Evolutionary conservation across 2,797 vertebrate genomes (phyloP), one percentile per base, ranked within the genome.

Genomic region (Schizopygopsis malacanthus): DNA sequence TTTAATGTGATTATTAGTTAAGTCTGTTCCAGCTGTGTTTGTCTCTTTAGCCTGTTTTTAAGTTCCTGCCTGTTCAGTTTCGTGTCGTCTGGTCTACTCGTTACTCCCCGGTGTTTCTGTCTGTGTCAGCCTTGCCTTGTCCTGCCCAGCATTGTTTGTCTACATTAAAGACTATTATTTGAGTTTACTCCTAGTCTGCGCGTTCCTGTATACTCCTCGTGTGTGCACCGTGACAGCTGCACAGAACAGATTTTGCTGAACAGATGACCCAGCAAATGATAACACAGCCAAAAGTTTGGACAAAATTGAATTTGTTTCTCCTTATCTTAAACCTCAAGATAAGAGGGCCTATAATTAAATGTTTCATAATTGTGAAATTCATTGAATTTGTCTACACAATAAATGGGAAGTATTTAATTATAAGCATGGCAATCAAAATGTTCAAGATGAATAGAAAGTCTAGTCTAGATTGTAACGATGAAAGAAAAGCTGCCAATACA

Each of bases 401-500:
- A 7, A 52, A 37, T 52, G 28, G 50, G 28, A 52, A 76, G 6
- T 52, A 75, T 75, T 52, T 52, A 33, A 75, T 28, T 52, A 33
- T 20, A 20, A 52, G 9, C 28, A 16, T 52, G 25, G 20, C 4
- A 1, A 52, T 52, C 47, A 33, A 52, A 33, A 71, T 4, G 5
- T 76, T 76, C 61, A 15, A 63, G 61, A 63, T 63, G 59, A 63
- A 63, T 63, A 13, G 59, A 63, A 63, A 63, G 59, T 63, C 59
- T 63, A 63, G n/a, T 63, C 59, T 63, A 63, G 59, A 63, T 63
- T 63, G 61, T 28, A 25, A 63, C 28, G 25, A 28, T 28, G 61
- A 25, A 25, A n/a, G 1, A 25, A 13, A 61, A 25, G 4, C n/a
- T 61, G 59, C 25, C 25, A 63, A 25, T 12, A 15, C 25, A 63